A percentile compares a stretch with the other conserved stretches of the same genome.
phyloP scores from a whole-genome alignment of 2,888 invertebrate species.

The Scaptomyza reducta region DNA sequence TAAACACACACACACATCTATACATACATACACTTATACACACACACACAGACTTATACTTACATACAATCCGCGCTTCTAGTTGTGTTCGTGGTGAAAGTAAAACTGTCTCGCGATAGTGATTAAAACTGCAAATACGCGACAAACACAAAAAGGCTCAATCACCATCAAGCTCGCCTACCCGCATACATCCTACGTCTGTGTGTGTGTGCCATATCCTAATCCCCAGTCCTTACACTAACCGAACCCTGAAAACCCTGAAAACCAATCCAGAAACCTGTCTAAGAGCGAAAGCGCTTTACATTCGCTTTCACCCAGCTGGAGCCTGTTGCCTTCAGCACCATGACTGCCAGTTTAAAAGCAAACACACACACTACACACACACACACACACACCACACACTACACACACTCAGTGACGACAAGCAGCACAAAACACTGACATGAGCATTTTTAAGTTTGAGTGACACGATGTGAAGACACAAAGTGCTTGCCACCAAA shows the following conservation, averaged over 20 bases:
- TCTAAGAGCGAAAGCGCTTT: conserved; percentile 20
- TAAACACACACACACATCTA: background rate
- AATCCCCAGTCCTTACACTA: conserved; percentile 11
- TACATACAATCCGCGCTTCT: too few species aligned
- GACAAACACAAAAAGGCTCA: conserved; percentile 3
- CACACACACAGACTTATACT: background rate
- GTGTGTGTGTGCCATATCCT: conserved; percentile 5
- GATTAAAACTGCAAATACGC: conserved; percentile 57
- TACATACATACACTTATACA: too few species aligned
- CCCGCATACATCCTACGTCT: background rate
- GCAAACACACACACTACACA: conserved; percentile 21
- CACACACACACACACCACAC: background rate
- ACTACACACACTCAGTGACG: background rate
- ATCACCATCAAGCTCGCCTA: background rate
- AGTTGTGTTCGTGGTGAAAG: conserved; percentile 30
- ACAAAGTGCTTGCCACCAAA: conserved; percentile 64
- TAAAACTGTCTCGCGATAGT: conserved; percentile 35
- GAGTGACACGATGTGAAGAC: conserved; percentile 70
- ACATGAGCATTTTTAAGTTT: conserved; percentile 70
- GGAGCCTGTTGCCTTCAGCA: background rate
- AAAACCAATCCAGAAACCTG: conserved; percentile 27
- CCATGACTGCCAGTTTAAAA: conserved; percentile 39
- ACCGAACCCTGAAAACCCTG: conserved; percentile 26
- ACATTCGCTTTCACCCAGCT: background rate
- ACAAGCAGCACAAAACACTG: conserved; percentile 31